Evolutionary conservation across 2,888 invertebrate species (phyloP).

Genomic region (Polydrusus cervinus): DNA sequence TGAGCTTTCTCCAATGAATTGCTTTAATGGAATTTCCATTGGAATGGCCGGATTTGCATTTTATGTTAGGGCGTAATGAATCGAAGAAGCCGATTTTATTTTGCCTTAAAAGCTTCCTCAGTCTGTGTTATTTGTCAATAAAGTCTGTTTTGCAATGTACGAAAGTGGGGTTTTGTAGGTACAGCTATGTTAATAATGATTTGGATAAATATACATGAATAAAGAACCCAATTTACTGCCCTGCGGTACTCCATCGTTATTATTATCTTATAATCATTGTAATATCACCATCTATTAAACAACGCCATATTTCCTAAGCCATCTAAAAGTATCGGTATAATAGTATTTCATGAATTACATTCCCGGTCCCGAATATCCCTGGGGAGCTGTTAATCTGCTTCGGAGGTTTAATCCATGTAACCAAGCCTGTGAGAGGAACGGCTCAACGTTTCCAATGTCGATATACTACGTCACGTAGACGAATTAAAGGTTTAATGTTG

Average conservation of each 20-base stretch:
- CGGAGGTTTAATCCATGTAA: slow-evolving; percentile 18
- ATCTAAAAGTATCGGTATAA: slow-evolving; percentile 5
- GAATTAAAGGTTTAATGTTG: slow-evolving; percentile 13
- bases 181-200: too few species aligned
- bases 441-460: slow-evolving; percentile 13
- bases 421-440: slow-evolving; percentile 1
- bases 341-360: slow-evolving; percentile 21
- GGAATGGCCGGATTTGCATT: slow-evolving; percentile 46
- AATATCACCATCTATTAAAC: slow-evolving; percentile 2
- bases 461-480: slow-evolving; percentile 15
- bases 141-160: neutral
- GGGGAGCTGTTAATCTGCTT: slow-evolving; percentile 19
- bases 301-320: neutral
- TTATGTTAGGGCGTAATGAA: slow-evolving; percentile 45
- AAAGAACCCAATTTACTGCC: too few species aligned
- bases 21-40: slow-evolving; percentile 48
- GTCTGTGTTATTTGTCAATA: slow-evolving; percentile 11
- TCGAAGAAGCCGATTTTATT: slow-evolving; percentile 46
- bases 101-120: slow-evolving; percentile 12
- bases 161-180: too few species aligned
- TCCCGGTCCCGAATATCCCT: neutral
- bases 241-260: too few species aligned
- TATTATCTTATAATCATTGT: too few species aligned
- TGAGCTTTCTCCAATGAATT: slow-evolving; percentile 49
- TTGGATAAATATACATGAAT: too few species aligned